phyloP scores from a whole-genome alignment of 2,888 invertebrate genomes.

The Tineola bisselliella region DNA sequence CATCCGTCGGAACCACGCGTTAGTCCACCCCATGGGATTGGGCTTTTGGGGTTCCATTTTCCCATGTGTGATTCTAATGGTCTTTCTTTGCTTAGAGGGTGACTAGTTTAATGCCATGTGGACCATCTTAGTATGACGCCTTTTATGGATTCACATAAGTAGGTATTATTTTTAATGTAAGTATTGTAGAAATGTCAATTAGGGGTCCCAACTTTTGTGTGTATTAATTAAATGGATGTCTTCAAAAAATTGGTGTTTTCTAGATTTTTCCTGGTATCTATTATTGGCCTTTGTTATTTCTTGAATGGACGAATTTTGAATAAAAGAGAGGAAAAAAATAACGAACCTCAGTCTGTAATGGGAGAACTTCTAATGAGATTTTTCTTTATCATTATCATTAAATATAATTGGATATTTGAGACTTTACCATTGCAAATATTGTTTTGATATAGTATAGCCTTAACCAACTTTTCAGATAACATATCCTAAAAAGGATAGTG shows the following conservation, averaged over 20 bases:
- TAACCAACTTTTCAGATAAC: too few relatives aligned
- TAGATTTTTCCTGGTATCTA: background rate
- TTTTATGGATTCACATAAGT: background rate
- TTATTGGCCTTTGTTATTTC: background rate
- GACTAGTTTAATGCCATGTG: constrained; percentile 50
- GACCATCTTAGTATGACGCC: constrained; percentile 21
- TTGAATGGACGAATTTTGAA: background rate
- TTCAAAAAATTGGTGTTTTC: background rate
- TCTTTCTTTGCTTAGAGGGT: constrained; percentile 61
- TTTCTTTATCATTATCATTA: constrained; percentile 4
- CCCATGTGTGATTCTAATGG: constrained; percentile 59
- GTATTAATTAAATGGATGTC: background rate
- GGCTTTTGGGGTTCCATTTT: constrained; percentile 28
- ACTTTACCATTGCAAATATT: background rate
- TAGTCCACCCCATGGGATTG: constrained; percentile 40
- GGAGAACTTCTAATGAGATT: constrained; percentile 9
- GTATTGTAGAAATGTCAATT: too few relatives aligned
- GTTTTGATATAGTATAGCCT: background rate
- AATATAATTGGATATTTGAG: constrained; percentile 11
- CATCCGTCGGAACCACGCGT: constrained; percentile 54
- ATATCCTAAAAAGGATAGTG: too few relatives aligned
- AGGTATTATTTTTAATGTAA: too few relatives aligned
- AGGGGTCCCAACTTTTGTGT: too few relatives aligned
- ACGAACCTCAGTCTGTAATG: constrained; percentile 5
- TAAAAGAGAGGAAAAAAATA: constrained; percentile 5